These are phyloP conservation scores for Plodia interpunctella DNA, from an alignment of 1,140 invertebrate species.

Conservation along the genomic window DNA sequence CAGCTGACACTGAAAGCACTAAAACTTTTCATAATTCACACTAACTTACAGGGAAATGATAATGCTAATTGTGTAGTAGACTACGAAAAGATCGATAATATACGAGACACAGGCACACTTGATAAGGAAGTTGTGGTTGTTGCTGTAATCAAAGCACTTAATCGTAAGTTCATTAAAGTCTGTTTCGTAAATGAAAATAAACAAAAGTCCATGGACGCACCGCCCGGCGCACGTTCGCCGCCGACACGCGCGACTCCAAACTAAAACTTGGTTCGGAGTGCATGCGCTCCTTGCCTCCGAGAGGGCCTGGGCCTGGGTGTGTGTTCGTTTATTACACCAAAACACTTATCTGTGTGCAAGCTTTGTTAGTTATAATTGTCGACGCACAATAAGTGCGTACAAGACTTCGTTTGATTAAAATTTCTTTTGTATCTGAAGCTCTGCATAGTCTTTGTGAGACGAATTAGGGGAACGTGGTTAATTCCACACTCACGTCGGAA, in stretches of 20 bases:
- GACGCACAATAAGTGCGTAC: slow-evolving; percentile 56
- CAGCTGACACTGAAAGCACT: slow-evolving; percentile 67
- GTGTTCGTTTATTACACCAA: slow-evolving; percentile 34
- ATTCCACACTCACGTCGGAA: not conserved
- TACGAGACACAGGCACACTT: slow-evolving; percentile 20
- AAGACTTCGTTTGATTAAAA: slow-evolving; percentile 58
- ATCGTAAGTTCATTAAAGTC: slow-evolving; percentile 31
- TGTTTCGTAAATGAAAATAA: slow-evolving; percentile 56
- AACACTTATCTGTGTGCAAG: slow-evolving; percentile 1
- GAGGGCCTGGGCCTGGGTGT: slow-evolving; percentile 48
- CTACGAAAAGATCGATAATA: slow-evolving; percentile 26
- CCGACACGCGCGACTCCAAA: slow-evolving; percentile 58
- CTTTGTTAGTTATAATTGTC: slow-evolving; percentile 44
- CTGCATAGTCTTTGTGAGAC: slow-evolving; percentile 42
- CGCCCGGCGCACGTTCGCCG: slow-evolving; percentile 47
- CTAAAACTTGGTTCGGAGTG: slow-evolving; percentile 45
- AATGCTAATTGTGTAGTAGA: slow-evolving; percentile 24
- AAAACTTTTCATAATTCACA: slow-evolving; percentile 60
- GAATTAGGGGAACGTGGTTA: slow-evolving; percentile 33
- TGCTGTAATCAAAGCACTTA: slow-evolving; percentile 29
- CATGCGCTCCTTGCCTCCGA: slow-evolving; percentile 27
- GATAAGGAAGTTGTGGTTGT: slow-evolving; percentile 12
- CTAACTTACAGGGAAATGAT: slow-evolving; percentile 29
- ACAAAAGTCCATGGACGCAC: slow-evolving; percentile 37
- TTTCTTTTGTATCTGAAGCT: slow-evolving; percentile 43